Evolutionary conservation across 2,113 vertebrate species (phyloP), one percentile per base, ranked within the genome.

Genomic region (Paracanthobrama guichenoti): DNA sequence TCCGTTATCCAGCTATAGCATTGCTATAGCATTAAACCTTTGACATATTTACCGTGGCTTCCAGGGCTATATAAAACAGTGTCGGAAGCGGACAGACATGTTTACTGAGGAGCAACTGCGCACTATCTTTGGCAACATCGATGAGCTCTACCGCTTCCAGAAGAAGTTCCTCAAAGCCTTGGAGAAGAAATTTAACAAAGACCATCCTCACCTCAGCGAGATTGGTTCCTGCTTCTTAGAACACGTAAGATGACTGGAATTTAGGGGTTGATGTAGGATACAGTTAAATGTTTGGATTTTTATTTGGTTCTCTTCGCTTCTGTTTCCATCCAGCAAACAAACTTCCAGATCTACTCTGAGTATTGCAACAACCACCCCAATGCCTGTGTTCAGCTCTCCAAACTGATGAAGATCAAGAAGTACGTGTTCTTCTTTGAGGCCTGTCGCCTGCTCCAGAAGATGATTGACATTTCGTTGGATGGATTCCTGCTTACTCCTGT

Each of bases 341-440:
- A 98, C 89, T 99, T 99, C 81, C 97, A 99, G 95, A 98, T 99
- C 82, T 99, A 99, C 88, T 99, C 97, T 0, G 97, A 99, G 85
- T 99, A 99, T 88, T 99, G 97, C 92, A 99, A 98, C 95, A 99
- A 99, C 92, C 97, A 99, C 89, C 97, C 98, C 84, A 97, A 96
- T 0, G 97, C 97, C 90, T 98, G 96, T 59, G 50, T 96, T 85
- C 97, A 99, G 92, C 96, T 99, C 44, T 96, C 96, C 2, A 94
- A 94, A 86, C 95, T 99, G 62, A 90, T 96, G 93, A 98, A 98
- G 90, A 93, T 96, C 71, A 98, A 95, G 94, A 98, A 98, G 91
- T 99, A 98, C 0, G 94, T 97, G 77, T 97, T 98, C 92, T 99
- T 99, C 95, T 98, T 99, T 0, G 98, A 99, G 90, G 97, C 97